Percentiles rank a stretch among this genome's conserved stretches.
These are phyloP conservation scores for Leptinotarsa texana DNA, from an alignment of 1,140 invertebrate genomes.

Conservation along the genomic window DNA sequence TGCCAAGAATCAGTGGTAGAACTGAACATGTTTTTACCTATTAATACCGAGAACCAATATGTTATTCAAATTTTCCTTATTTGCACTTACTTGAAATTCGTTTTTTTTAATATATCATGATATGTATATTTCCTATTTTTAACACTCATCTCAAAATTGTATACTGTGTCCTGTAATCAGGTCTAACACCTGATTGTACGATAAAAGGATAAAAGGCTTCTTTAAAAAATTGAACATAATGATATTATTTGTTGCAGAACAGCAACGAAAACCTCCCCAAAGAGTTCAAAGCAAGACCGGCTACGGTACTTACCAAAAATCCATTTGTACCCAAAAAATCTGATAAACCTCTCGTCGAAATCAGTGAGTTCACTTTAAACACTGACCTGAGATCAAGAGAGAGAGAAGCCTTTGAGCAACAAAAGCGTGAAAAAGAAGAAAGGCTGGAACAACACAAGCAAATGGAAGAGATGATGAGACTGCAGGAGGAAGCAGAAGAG, in stretches of 20 bases:
- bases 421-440: slow-evolving; percentile 54
- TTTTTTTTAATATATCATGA: no score
- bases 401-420: slow-evolving; percentile 56
- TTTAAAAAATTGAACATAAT: neutral
- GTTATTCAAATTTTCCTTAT: no score
- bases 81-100: no score
- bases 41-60: no score
- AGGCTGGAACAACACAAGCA: slow-evolving; percentile 42
- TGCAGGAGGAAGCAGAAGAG: slow-evolving; percentile 25
- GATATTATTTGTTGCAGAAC: slow-evolving; percentile 29
- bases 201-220: no score
- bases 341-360: slow-evolving; percentile 34
- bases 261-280: slow-evolving; percentile 21
- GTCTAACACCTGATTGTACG: neutral
- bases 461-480: slow-evolving; percentile 23
- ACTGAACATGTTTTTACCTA: no score
- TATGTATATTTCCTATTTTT: no score
- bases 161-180: no score
- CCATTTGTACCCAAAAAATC: slow-evolving; percentile 59
- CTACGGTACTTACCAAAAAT: slow-evolving; percentile 57
- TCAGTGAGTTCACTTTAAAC: slow-evolving; percentile 56
- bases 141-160: no score
- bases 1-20: no score
- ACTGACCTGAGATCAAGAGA: slow-evolving; percentile 57
- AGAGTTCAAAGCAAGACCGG: slow-evolving; percentile 58